Base-by-base conservation (phyloP, 2,888 invertebrate genomes). In the Pandemis heparana region DNA sequence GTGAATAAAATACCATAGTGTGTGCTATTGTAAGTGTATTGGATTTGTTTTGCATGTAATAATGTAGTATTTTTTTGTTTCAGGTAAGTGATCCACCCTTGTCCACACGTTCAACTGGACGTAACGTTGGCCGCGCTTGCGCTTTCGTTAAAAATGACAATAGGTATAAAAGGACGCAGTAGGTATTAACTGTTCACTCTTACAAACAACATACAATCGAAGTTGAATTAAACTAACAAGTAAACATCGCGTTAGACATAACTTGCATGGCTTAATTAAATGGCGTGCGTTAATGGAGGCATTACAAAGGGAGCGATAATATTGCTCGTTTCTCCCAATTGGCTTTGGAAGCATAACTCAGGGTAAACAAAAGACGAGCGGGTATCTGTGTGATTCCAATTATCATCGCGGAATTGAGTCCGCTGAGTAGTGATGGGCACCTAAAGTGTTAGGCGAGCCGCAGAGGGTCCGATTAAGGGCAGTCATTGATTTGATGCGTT, bases 301-400 rank as follows among this genome's bases (percentile, higher is more conserved):
- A 18, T 63, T 64, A 48, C 48, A 59, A 41, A 39, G 32, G 75
- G 70, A 74, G 74, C 70, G 65, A 68, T 63, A 70, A 77, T 66
- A 71, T 76, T 75, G 72, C 77, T 76, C 81, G 83, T 84, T 88
- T 83, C 81, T 85, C 82, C 83, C 87, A 90, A 91, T 92, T 88
- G 87, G 81, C 85, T 87, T 85, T 85, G 84, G 82, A 85, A 81
- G 86, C 87, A 88, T 91, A 89, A 90, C 85, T 91, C 85, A 88
- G 81, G 74, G 79, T 82, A 80, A 89, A 92, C 91, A 91, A 92
- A 87, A 90, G 90, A 84, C 84, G 81, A 85, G 83, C 78, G 82
- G 82, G 83, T 89, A 87, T 88, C 87, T 84, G 87, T 82, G 83
- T 86, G 87, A 87, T 89, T 88, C 89, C 89, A 91, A 91, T 91